Evolutionary conservation across 2,888 invertebrate species (phyloP), one percentile per base, ranked within the genome.

Genomic region (Lamellibrachia satsuma): DNA sequence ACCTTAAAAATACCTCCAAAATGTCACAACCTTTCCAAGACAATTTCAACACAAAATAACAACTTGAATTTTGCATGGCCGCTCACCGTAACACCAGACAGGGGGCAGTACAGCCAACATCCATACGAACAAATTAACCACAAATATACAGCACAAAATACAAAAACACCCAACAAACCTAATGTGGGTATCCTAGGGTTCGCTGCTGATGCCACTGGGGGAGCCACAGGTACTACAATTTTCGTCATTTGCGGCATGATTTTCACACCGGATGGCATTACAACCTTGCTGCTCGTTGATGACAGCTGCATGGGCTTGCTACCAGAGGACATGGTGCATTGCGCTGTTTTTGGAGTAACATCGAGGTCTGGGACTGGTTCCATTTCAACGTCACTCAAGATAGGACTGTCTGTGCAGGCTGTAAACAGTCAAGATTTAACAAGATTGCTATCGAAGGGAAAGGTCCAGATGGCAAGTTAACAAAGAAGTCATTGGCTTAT

Each of bases 311-410:
- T 75, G 75, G 75, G 75, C 6, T 75, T 75, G n/a, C 75, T n/a
- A 75, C 75, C 75, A 22, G 75, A 75, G 75, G 75, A n/a, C 22
- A n/a, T 75, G 15, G 75, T 75, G 75, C 75, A 75, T n/a, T 22
- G 75, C 75, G n/a, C 75, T 6, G 2, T 75, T 75, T 75, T 75
- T 11, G 75, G 75, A 75, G 75, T 22, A 22, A 75, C 75, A 22
- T 75, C 22, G 22, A 22, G 15, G 15, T 75, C 75, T 15, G 75
- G 4, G 11, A n/a, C n/a, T 2, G n/a, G n/a, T 75, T 75, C 75
- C 75, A 75, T 75, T n/a, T 75, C 75, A 15, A 75, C 75, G n/a
- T 75, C 75, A 15, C 75, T 75, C 75, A 75, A 75, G 75, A 75
- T 75, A 22, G 75, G 75, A 75, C 75, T 75, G n/a, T 75, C 75